A percentile compares a stretch with the other conserved stretches of the same genome.
Conservation (phyloP, 2,113 vertebrate species). For the Myanophis thanlyinensis region DNA sequence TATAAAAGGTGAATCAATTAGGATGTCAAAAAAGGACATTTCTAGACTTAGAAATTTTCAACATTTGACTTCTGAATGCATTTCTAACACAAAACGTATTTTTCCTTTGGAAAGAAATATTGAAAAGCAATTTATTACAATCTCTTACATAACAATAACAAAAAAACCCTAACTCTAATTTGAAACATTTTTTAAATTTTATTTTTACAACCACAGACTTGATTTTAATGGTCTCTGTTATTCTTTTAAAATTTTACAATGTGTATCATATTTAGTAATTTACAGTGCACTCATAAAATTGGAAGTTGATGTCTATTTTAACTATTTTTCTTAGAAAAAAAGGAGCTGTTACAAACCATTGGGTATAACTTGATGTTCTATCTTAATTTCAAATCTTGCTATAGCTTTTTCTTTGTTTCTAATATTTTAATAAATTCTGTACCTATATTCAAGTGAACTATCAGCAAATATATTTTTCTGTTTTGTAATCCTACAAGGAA, state of each 20-base stretch:
- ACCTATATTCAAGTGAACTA: background rate
- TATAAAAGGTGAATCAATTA: background rate
- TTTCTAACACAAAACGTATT: background rate
- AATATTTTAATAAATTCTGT: background rate
- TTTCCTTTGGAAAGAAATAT: background rate
- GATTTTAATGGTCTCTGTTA: background rate
- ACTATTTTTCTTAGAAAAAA: background rate
- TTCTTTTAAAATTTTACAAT: background rate
- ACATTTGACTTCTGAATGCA: background rate
- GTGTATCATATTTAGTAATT: background rate
- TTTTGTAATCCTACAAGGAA: background rate
- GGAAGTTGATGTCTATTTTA: background rate
- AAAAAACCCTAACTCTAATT: background rate
- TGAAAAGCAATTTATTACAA: background rate
- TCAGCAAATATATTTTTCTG: background rate
- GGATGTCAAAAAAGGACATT: background rate
- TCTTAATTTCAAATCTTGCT: background rate
- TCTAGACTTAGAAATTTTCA: background rate
- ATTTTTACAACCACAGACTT: background rate
- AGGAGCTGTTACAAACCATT: background rate
- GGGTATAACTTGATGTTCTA: background rate
- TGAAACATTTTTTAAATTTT: background rate
- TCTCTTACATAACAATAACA: background rate
- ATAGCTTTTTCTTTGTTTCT: background rate
- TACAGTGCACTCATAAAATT: background rate